Evolutionary conservation across 2,797 vertebrate species (phyloP), one percentile per base, ranked within the genome.

Genomic region (Liparis tanakae): DNA sequence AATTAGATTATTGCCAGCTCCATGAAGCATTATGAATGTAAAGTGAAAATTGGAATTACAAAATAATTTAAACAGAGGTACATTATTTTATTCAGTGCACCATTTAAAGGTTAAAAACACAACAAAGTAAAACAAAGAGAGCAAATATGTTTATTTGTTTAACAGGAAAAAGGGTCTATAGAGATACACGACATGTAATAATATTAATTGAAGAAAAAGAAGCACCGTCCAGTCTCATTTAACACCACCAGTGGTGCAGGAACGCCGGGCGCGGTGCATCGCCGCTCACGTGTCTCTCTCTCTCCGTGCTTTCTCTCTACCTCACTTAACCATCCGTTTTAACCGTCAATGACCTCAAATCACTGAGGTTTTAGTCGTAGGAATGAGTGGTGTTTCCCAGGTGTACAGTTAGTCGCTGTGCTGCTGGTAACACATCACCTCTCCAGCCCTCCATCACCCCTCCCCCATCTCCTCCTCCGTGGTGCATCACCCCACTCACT

Each of bases 341-440:
- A 87, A 88, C 81, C 66, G 9, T 82, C 79, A 68, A 33, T 87
- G 85, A 90, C 81, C 84, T 91, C 83, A 82, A 74, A 82, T 80
- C 33, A 6, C 74, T 86, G 75, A 90, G 84, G 84, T 84, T 91
- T 86, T 64, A 51, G 67, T 71, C 67, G 76, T 62, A 83, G 81
- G 84, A 81, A 90, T 87, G 80, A 87, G 74, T 85, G 75, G 72
- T 86, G 70, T 81, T 76, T 85, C 90, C 88, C 88, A 82, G 83
- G 87, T 88, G 88, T 86, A 73, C 84, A 72, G 81, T 92, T 91
- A 90, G 81, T 80, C 33, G 74, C 81, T 82, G 68, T 83, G 79
- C 83, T 88, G 74, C 81, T 86, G 75, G 76, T 85, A 90, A 87
- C 89, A 77, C 83, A 84, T 91, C 81, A 76, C 74, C 64, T 70